Percentiles rank a stretch among this genome's conserved stretches.
phyloP scores from a whole-genome alignment of 2,113 vertebrate species.

The Struthidea cinerea region DNA sequence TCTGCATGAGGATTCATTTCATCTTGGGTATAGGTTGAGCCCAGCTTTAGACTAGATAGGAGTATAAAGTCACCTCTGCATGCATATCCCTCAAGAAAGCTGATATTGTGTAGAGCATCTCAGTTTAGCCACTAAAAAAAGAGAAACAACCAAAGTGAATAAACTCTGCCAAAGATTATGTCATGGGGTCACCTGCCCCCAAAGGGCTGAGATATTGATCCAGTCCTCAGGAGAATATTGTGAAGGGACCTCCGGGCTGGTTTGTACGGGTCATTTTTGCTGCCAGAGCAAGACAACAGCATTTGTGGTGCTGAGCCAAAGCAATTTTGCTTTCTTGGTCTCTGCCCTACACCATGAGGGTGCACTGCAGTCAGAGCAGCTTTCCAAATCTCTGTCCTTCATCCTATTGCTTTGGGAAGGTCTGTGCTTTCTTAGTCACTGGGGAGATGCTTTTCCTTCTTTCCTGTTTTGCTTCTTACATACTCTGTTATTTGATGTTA shows the following conservation, averaged over 20 bases:
- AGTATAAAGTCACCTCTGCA: background rate
- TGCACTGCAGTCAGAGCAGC: background rate
- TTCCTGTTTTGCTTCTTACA: background rate
- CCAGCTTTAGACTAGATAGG: background rate
- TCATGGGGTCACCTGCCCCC: background rate
- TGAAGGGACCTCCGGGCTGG: background rate
- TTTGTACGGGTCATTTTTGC: background rate
- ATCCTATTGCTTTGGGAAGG: background rate
- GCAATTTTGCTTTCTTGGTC: background rate
- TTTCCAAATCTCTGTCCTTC: background rate
- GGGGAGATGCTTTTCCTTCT: background rate
- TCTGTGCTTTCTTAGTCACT: background rate
- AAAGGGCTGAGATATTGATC: background rate
- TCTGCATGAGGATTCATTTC: background rate
- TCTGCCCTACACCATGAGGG: background rate
- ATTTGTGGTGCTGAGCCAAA: background rate
- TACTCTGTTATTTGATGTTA: background rate
- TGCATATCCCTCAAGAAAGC: background rate
- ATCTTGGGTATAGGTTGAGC: background rate
- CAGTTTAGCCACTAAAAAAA: background rate
- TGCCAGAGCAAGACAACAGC: background rate
- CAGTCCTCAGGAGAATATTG: background rate
- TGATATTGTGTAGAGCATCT: background rate
- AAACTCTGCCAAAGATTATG: background rate
- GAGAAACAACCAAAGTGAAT: background rate